A percentile compares a stretch with the other conserved stretches of the same genome.
These are phyloP conservation scores for Nebria salina DNA, from an alignment of 2,888 invertebrate genomes.

Conservation along the genomic window DNA sequence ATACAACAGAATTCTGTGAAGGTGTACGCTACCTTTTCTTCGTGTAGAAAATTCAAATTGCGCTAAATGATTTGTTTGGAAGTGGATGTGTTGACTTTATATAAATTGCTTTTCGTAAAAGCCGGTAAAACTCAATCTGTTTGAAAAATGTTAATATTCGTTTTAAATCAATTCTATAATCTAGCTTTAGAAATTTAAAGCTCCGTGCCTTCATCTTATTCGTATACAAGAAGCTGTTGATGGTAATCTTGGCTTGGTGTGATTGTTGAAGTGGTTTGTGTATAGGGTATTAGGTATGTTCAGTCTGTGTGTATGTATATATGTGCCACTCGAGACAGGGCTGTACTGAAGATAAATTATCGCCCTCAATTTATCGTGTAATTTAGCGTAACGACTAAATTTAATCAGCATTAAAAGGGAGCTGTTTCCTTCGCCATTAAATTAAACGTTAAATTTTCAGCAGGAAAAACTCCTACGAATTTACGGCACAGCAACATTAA, in stretches of 20 bases:
- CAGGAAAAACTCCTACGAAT: slow-evolving; percentile 25
- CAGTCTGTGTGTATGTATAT: not conserved
- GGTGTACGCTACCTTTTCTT: too few species aligned
- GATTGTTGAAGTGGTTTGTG: slow-evolving; percentile 1
- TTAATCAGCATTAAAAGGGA: slow-evolving; percentile 42
- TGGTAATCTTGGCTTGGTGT: not conserved
- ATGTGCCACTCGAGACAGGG: not conserved
- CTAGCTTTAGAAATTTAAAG: too few species aligned
- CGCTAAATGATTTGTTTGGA: not conserved
- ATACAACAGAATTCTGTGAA: too few species aligned
- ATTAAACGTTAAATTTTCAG: slow-evolving; percentile 40
- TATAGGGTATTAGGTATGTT: not conserved
- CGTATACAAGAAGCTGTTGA: not conserved
- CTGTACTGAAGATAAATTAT: slow-evolving; percentile 31
- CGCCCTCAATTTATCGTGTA: slow-evolving; percentile 39
- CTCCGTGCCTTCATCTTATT: too few species aligned
- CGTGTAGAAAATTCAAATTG: not conserved
- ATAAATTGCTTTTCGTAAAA: not conserved
- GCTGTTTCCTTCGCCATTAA: slow-evolving; percentile 36
- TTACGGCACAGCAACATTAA: slow-evolving; percentile 27
- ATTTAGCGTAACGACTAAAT: slow-evolving; percentile 40
- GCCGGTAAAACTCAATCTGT: too few species aligned
- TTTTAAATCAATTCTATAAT: too few species aligned
- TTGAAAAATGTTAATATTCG: too few species aligned
- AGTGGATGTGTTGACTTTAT: not conserved